Base-by-base conservation (phyloP, 1,140 invertebrate genomes). In the Drosophila takahashii region DNA sequence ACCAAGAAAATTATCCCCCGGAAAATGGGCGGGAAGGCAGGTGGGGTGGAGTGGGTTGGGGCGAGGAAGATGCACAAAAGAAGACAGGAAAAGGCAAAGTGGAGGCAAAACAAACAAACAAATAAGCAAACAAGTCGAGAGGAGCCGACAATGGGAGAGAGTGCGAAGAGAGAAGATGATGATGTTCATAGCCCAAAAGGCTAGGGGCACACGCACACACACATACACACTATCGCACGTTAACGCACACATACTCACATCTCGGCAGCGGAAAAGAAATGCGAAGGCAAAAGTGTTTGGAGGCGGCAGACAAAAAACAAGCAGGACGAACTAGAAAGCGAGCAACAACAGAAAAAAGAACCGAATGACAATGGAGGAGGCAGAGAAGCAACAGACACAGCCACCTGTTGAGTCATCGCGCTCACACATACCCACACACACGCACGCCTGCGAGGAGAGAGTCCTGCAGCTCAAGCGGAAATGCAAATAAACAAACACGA, bases 401-500 rank as follows among this genome's bases (percentile, higher is more conserved):
- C 84, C 78, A 87, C 83, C 84, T 87, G 83, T 87, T 81, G 83
- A 87, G 66, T 53, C 52, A 48, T 16, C 54, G 52, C 72, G 41
- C 72, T 9, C 60, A 39, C 39, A 66, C 66, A 69, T 54, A 72
- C 41, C 39, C 13, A 66, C 53, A 47, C 44, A 65, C 6, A 27
- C 41, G 37, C 32, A 26, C 36, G 48, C 37, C 48, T 27, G 22
- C 36, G 50, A 39, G 56, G 70, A 75, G 81, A 71, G 79, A 69
- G 76, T 71, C 66, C 69, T 89, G 84, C 84, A 89, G 76, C 65
- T 89, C 85, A 89, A 78, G 85, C 85, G 84, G 85, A 90, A 89
- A 89, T 89, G 84, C 84, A 89, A 89, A 90, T 89, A 89, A 89
- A 89, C 84, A 89, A 89, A 84, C 84, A 87, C 80, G 81, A 84